Evolutionary conservation across 2,113 vertebrate genomes (phyloP), one percentile per base, ranked within the genome.

Genomic region (Ramphastos sulfuratus): DNA sequence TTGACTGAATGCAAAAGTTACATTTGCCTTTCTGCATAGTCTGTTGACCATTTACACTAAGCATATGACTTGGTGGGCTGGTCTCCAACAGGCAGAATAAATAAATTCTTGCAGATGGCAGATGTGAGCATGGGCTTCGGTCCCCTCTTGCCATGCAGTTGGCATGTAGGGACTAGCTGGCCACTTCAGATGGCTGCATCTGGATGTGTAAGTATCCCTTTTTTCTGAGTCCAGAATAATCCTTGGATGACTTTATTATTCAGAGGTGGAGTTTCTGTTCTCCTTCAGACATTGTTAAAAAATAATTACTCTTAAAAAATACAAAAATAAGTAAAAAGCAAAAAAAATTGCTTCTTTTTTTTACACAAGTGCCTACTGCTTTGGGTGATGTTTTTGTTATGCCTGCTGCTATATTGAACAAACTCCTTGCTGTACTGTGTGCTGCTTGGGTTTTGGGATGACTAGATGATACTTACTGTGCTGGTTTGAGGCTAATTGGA

Each of bases 61-160:
- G 39, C 31, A 18, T 27, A 3, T 58, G 65, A 73, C 20, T 58
- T 55, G 31, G 27, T 61, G 55, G 30, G 9, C 35, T 71, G 64
- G n/a, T 73, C 65, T 63, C 54, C 4, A 10, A 35, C 30, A 80
- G 30, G 27, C 28, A 12, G 80, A 59, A 21, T 20, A 59, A 71
- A 83, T 7, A 87, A 87, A 24, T 61, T 75, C 44, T 46, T 90
- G 25, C 21, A 44, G 30, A 7, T 27, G 28, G 6, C 4, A 4
- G 75, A 33, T 1, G 2, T 0, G 1, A 70, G 13, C 2, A 1
- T 0, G 11, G 20, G 18, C 23, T 69, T 79, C 63, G 61, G 18
- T 85, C 30, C 16, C 25, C 12, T 75, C 55, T 42, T 35, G 14
- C 31, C 61, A 6, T 59, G 35, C 7, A 75, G 3, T 4, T 55